Evolutionary conservation across 2,888 invertebrate genomes (phyloP).

Genomic region (Pterobdella sp.): DNA sequence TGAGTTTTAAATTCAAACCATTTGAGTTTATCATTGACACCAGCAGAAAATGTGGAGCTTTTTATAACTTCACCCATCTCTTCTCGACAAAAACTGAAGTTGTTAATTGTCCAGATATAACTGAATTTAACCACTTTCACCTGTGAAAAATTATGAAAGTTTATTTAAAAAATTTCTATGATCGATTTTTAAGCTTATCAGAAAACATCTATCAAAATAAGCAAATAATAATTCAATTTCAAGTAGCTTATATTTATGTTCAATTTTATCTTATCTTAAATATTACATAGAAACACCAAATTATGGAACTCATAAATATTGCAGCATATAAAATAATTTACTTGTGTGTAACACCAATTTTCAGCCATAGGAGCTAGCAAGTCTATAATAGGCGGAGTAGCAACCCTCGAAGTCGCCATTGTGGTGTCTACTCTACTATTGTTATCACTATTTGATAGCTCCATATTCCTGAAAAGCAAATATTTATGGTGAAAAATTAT

Average conservation of each 20-base stretch:
- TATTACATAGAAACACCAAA: too few relatives aligned
- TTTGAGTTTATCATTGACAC: constrained; percentile 98
- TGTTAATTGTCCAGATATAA: constrained; percentile 99
- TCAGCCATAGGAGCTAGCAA: constrained; percentile 76
- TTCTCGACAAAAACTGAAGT: constrained; percentile 99
- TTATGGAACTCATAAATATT: too few relatives aligned
- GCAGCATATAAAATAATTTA: too few relatives aligned
- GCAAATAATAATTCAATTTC: too few relatives aligned
- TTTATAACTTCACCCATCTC: constrained; percentile 99
- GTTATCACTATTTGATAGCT: constrained; percentile 24
- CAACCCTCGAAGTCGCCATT: constrained; percentile 85
- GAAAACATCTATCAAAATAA: neutral
- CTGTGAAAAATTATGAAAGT: constrained; percentile 62
- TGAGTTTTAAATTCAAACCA: too few relatives aligned
- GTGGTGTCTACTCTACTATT: constrained; percentile 32
- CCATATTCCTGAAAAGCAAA: neutral
- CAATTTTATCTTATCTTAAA: too few relatives aligned
- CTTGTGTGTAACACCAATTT: constrained; percentile 99
- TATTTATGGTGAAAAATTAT: too few relatives aligned
- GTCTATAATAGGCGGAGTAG: constrained; percentile 72
- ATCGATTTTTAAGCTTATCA: neutral
- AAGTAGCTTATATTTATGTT: too few relatives aligned
- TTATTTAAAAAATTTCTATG: too few relatives aligned
- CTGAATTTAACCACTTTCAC: constrained; percentile 99
- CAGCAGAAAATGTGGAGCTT: constrained; percentile 98